Conservation (phyloP, 92 coral and sea anemone genomes). For the Umimayanthus kanabou region DNA sequence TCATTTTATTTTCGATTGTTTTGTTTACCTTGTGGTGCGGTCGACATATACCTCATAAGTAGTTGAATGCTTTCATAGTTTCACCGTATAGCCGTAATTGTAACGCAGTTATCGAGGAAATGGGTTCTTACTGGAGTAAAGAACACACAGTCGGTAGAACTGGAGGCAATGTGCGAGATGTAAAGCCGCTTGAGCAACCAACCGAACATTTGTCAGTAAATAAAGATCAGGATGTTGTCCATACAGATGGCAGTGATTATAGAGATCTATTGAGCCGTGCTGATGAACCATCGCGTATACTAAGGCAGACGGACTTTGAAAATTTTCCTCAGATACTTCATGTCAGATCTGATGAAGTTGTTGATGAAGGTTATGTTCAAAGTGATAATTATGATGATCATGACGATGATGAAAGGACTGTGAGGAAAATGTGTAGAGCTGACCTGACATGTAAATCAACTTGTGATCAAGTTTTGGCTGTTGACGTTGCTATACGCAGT, state of each 20-base stretch:
- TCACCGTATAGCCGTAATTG: no score
- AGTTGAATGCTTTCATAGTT: background rate
- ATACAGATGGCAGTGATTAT: background rate
- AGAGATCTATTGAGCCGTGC: background rate
- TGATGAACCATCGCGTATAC: background rate
- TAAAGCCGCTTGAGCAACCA: background rate
- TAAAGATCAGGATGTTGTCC: background rate
- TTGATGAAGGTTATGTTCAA: background rate
- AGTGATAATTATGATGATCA: background rate
- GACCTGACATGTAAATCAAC: background rate
- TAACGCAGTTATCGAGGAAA: background rate
- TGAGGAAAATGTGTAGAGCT: background rate
- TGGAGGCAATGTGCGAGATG: background rate
- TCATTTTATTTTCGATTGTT: no score
- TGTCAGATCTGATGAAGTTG: conserved; percentile 1
- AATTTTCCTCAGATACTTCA: conserved; percentile 25
- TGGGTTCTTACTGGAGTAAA: conserved; percentile 42
- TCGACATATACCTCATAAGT: background rate
- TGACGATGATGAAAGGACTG: background rate
- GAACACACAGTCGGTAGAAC: background rate
- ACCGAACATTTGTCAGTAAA: background rate
- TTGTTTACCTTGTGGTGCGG: background rate
- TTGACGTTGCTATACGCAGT: background rate
- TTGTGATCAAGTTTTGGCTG: background rate
- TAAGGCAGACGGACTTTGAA: background rate